Evolutionary conservation across 2,888 invertebrate species (phyloP).

Genomic region (Drosophila eohydei): DNA sequence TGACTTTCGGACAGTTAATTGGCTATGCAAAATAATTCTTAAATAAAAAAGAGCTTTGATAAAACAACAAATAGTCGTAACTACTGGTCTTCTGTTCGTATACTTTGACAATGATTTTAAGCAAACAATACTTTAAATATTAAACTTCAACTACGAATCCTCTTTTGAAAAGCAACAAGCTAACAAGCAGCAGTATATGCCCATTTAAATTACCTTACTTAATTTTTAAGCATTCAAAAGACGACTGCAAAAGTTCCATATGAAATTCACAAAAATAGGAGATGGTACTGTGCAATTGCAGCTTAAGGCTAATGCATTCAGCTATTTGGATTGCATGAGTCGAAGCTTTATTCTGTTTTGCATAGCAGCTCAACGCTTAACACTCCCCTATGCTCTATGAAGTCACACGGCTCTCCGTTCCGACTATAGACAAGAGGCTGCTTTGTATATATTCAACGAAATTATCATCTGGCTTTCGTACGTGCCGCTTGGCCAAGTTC

Average conservation of each 20-base stretch:
- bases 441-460: slow-evolving; percentile 67
- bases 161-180: no score
- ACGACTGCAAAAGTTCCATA: background rate
- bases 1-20: slow-evolving; percentile 25
- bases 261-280: background rate
- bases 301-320: background rate
- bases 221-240: background rate
- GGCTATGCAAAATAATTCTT: background rate
- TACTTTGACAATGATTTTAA: background rate
- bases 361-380: slow-evolving; percentile 61
- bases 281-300: background rate
- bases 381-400: slow-evolving; percentile 15
- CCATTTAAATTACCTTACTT: background rate
- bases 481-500: slow-evolving; percentile 57
- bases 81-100: no score
- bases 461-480: slow-evolving; percentile 71
- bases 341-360: slow-evolving; percentile 64
- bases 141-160: no score
- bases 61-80: background rate
- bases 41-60: background rate
- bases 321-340: slow-evolving; percentile 27
- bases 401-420: background rate
- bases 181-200: no score
- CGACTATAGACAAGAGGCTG: slow-evolving; percentile 31
- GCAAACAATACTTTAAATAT: no score